Base-by-base conservation (phyloP, 2,797 vertebrate species). In the Lithobates sylvaticus region DNA sequence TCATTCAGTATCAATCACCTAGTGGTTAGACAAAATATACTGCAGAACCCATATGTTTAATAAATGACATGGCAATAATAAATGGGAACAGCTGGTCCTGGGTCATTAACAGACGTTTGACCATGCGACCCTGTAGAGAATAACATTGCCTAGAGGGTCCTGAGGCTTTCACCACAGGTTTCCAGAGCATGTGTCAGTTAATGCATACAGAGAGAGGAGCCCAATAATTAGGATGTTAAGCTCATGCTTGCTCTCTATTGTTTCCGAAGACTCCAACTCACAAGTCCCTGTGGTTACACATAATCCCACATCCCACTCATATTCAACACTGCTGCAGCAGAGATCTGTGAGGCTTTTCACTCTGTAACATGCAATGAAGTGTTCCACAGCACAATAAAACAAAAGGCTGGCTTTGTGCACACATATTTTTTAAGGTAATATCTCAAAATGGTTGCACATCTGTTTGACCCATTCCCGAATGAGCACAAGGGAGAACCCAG, bases 141-240 rank as follows among this genome's bases (percentile, higher is more conserved):
- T 67, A 73, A 64, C 69, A 54, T 16, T 21, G 44, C 70, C 77
- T 73, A 61, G 58, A 34, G 58, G 58, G 61, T 58, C 50, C 65
- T 18, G 67, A 42, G 18, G 47, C 44, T 47, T 73, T 73, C 76
- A 26, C 67, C 26, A 29, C 50, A 58, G 36, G 36, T 21, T 39
- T n/a, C 54, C 70, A 36, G 42, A 32, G 42, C 58, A 65, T 50
- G 47, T 68, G 58, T 74, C 76, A 65, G 23, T 47, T 36, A 79
- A 27, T 54, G 39, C 29, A 32, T 2, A 42, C 76, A 10, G 58
- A 27, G 21, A 54, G 32, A 54, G 67, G 21, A 74, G 21, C 27
- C 39, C 36, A 36, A 75, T 74, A 85, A 80, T 71, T 64, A 54
- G 75, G 47, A 21, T 27, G 39, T 69, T 76, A 54, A 54, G 21